Evolutionary conservation across 2,888 invertebrate species (phyloP).

Genomic region (Noctua janthe): DNA sequence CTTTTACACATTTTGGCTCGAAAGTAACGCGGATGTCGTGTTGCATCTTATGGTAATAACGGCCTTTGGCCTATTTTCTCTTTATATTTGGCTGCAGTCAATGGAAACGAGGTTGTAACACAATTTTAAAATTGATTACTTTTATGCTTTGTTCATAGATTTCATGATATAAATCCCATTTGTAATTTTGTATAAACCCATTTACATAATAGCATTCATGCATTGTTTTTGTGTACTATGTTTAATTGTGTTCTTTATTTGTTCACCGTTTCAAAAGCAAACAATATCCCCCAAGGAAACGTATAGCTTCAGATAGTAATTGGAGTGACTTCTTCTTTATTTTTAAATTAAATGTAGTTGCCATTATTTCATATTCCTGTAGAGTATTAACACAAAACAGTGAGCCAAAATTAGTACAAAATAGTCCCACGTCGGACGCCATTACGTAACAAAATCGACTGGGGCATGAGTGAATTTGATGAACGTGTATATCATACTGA

Average conservation of each 20-base stretch:
- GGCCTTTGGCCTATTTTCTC: constrained; percentile 46
- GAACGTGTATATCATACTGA: constrained; percentile 48
- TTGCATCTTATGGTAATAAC: constrained; percentile 44
- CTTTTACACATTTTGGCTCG: constrained; percentile 56
- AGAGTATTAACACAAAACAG: constrained; percentile 16
- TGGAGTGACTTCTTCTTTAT: background rate
- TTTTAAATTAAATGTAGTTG: background rate
- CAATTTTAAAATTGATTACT: constrained; percentile 8
- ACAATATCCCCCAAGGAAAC: background rate
- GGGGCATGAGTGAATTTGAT: constrained; percentile 56
- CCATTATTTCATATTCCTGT: constrained; percentile 5
- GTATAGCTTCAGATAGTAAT: background rate
- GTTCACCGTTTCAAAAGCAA: background rate
- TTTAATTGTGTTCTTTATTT: background rate
- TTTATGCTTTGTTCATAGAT: background rate
- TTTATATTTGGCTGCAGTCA: constrained; percentile 36
- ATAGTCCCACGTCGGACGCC: constrained; percentile 65
- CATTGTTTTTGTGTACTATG: background rate
- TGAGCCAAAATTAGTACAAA: constrained; percentile 21
- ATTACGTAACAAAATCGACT: constrained; percentile 64
- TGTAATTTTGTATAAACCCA: background rate
- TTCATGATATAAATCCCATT: background rate
- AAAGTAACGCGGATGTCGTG: constrained; percentile 39
- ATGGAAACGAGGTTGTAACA: constrained; percentile 19
- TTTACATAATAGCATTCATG: background rate